phyloP scores from a whole-genome alignment of 2,797 vertebrate genomes.

The Menidia menidia region DNA sequence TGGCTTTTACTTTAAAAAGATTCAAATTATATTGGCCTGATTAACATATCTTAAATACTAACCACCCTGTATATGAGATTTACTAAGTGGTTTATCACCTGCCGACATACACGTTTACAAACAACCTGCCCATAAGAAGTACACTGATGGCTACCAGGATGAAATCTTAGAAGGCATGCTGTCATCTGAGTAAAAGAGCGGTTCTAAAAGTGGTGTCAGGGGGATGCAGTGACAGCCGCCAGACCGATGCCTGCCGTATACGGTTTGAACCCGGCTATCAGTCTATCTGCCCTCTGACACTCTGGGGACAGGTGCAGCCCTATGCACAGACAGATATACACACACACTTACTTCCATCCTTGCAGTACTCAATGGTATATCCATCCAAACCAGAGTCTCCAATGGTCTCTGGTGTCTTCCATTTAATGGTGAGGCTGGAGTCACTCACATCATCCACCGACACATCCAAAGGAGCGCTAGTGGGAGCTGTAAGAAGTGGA shows the following conservation, averaged over 20 bases:
- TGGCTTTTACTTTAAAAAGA: not conserved
- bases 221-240: conserved; percentile 73
- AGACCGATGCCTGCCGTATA: conserved; percentile 75
- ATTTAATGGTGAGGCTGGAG: conserved; percentile 86
- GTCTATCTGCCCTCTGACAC: conserved; percentile 75
- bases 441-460: conserved; percentile 87
- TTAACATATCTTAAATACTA: conserved; percentile 5
- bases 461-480: conserved; percentile 85
- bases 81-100: conserved; percentile 58
- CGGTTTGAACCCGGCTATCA: conserved; percentile 62
- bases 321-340: conserved; percentile 37
- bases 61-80: conserved; percentile 20
- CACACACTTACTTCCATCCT: conserved; percentile 88
- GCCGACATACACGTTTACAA: conserved; percentile 74
- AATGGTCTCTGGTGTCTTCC: conserved; percentile 85
- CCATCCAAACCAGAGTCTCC: conserved; percentile 86
- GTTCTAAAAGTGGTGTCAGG: conserved; percentile 79
- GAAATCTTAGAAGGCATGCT: conserved; percentile 64
- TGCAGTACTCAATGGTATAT: conserved; percentile 90
- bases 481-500: conserved; percentile 79
- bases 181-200: conserved; percentile 67
- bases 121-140: conserved; percentile 60
- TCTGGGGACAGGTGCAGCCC: conserved; percentile 78
- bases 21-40: not conserved
- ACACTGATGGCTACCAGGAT: conserved; percentile 41